Evolutionary conservation across 2,888 invertebrate genomes (phyloP).

Genomic region (Lasius fuliginosus): DNA sequence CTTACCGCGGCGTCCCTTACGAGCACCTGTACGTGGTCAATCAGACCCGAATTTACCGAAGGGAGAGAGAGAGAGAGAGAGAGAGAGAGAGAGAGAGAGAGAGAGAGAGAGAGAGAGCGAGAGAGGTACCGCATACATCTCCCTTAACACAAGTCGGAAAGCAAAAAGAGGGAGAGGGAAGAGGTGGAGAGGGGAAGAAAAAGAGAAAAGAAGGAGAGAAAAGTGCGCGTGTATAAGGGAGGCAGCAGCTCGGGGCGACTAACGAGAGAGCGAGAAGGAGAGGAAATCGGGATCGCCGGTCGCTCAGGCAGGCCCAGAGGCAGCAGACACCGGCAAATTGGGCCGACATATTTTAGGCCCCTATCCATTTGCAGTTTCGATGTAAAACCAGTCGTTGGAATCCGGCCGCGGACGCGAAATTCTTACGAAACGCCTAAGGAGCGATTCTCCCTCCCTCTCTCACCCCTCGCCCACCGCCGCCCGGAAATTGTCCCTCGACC

Average conservation of each 20-base stretch:
- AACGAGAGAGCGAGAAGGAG: constrained; percentile 72
- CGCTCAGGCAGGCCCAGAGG: constrained; percentile 72
- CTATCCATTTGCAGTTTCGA: constrained; percentile 78
- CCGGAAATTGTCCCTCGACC: constrained; percentile 49
- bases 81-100: constrained; percentile 21
- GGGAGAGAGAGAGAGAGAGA: background rate
- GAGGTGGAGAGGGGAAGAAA: background rate
- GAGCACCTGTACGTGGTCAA: constrained; percentile 72
- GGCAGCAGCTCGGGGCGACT: constrained; percentile 61
- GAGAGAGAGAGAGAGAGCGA: background rate
- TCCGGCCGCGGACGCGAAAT: constrained; percentile 77
- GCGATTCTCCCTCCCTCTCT: constrained; percentile 61
- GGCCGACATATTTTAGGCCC: constrained; percentile 81
- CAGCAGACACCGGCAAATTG: constrained; percentile 83
- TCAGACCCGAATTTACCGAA: constrained; percentile 68
- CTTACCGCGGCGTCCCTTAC: constrained; percentile 27
- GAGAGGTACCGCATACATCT: constrained; percentile 68
- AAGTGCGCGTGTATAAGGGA: constrained; percentile 31
- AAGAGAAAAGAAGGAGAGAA: background rate
- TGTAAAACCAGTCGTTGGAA: constrained; percentile 82
- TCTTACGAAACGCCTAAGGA: constrained; percentile 79
- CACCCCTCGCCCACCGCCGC: background rate
- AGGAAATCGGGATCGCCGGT: constrained; percentile 58
- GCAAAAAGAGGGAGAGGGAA: constrained; percentile 27
- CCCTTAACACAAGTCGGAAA: constrained; percentile 63